Conservation (phyloP, 2,888 invertebrate genomes). For the Acrocyrtus sp. region DNA sequence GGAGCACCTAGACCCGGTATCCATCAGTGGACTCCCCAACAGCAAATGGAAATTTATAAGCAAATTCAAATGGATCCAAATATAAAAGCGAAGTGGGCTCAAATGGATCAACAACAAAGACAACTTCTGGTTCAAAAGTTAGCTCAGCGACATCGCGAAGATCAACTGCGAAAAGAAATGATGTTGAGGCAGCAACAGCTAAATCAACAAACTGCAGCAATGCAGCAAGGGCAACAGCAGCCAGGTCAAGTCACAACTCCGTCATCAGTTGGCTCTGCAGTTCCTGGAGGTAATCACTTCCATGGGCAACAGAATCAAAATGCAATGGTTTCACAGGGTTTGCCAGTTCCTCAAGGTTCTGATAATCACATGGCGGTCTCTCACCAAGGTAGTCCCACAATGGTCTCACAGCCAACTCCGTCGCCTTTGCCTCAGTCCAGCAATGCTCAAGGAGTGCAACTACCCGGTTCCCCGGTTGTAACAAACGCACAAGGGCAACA, state of each 20-base stretch:
- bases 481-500: conserved; percentile 8
- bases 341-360: conserved; percentile 15
- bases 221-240: conserved; percentile 8
- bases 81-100: conserved; percentile 61
- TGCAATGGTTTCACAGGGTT: conserved; percentile 28
- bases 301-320: conserved; percentile 28
- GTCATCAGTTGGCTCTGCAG: conserved; percentile 6
- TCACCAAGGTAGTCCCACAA: conserved; percentile 21
- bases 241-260: conserved; percentile 8
- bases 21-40: conserved; percentile 53
- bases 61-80: conserved; percentile 61
- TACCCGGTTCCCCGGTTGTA: conserved; percentile 32
- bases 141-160: conserved; percentile 60
- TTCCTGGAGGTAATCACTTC: conserved; percentile 10
- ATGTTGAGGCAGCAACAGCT: conserved; percentile 59
- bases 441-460: conserved; percentile 23
- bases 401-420: conserved; percentile 19
- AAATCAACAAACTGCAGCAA: conserved; percentile 40
- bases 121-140: conserved; percentile 60
- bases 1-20: conserved; percentile 9
- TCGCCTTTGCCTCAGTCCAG: conserved; percentile 22
- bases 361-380: too few relatives aligned
- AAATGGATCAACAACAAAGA: conserved; percentile 60
- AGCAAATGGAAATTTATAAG: conserved; percentile 61
- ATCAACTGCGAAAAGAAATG: conserved; percentile 59